Conservation (phyloP, 2,797 vertebrate genomes). For the Sciurus carolinensis region DNA sequence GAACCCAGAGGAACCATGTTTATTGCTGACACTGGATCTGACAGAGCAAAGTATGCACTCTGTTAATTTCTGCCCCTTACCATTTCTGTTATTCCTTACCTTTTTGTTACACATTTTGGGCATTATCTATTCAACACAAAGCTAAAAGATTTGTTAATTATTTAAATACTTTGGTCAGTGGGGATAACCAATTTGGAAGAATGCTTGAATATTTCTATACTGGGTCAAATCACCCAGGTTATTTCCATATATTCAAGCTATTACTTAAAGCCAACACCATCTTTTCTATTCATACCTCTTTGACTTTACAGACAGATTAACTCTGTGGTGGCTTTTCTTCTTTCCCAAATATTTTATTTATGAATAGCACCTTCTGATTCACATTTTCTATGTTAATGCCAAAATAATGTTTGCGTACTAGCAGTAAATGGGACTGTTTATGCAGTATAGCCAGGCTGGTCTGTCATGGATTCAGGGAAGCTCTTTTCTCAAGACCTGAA, state of each 20-base stretch:
- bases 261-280: background rate
- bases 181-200: constrained; percentile 26
- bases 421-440: constrained; percentile 44
- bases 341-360: constrained; percentile 61
- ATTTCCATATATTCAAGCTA: background rate
- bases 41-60: background rate
- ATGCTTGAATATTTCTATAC: constrained; percentile 29
- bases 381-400: constrained; percentile 46
- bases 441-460: background rate
- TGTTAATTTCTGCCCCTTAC: background rate
- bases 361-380: constrained; percentile 59
- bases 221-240: constrained; percentile 2
- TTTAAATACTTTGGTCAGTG: background rate
- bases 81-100: background rate
- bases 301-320: constrained; percentile 24
- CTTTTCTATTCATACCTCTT: background rate
- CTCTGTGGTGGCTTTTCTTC: constrained; percentile 19
- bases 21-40: background rate
- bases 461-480: background rate
- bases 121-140: background rate
- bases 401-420: constrained; percentile 48
- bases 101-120: constrained; percentile 2
- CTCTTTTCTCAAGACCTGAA: constrained; percentile 22
- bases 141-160: background rate
- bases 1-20: background rate